A percentile compares a stretch with the other conserved stretches of the same genome.
phyloP scores from a whole-genome alignment of 2,888 invertebrate genomes.

The Stegophylla sp. region DNA sequence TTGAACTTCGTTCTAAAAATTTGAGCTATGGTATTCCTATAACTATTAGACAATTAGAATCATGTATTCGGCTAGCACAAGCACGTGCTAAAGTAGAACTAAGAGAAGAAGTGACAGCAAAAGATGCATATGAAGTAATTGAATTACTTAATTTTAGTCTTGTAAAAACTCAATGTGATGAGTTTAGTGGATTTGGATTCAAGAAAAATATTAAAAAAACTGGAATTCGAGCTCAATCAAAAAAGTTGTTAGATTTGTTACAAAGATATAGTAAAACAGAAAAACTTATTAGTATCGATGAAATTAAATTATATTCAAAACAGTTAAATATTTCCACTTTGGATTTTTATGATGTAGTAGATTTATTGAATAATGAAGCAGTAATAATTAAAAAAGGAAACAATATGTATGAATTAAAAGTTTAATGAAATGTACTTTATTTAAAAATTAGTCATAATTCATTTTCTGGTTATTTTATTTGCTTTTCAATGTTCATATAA shows the following conservation, averaged over 20 bases:
- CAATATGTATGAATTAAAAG: constrained; percentile 55
- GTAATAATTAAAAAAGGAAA: constrained; percentile 56
- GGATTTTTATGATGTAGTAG: constrained; percentile 50
- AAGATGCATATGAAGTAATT: constrained; percentile 85
- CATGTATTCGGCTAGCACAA: constrained; percentile 83
- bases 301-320: constrained; percentile 45
- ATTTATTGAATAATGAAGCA: constrained; percentile 49
- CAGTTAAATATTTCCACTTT: constrained; percentile 45
- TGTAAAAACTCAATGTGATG: constrained; percentile 77
- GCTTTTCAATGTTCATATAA: neutral
- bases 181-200: constrained; percentile 58
- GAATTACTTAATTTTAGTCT: constrained; percentile 83
- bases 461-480: neutral
- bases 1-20: constrained; percentile 76
- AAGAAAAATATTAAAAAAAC: constrained; percentile 45
- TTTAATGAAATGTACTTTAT: constrained; percentile 1
- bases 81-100: constrained; percentile 87
- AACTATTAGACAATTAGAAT: constrained; percentile 87
- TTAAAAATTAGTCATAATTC: neutral
- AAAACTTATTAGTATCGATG: constrained; percentile 25
- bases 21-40: constrained; percentile 78
- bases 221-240: constrained; percentile 39
- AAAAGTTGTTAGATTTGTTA: constrained; percentile 32
- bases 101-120: constrained; percentile 77
- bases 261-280: constrained; percentile 35